These are phyloP conservation scores for Diplodus puntazzo DNA, from an alignment of 2,797 vertebrate genomes.

Conservation along the genomic window DNA sequence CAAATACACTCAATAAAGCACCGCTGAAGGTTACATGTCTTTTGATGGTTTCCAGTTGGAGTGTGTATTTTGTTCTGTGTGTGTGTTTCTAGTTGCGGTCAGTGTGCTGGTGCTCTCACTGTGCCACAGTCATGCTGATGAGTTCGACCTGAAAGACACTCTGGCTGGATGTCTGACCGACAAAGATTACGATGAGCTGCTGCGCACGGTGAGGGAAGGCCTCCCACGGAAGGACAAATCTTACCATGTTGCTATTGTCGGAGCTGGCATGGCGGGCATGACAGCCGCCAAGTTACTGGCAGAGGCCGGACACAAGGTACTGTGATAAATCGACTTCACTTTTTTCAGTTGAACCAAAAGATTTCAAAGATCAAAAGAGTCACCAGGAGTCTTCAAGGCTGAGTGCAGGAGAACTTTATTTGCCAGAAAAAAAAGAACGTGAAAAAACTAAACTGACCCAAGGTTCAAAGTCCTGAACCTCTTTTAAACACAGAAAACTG, in stretches of 20 bases:
- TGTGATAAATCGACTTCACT: no score
- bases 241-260: conserved; percentile 69
- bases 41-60: neutral
- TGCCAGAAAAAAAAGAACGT: no score
- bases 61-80: neutral
- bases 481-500: no score
- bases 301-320: conserved; percentile 77
- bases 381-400: no score
- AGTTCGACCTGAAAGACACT: conserved; percentile 24
- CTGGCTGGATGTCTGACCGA: conserved; percentile 81
- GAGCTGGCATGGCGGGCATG: conserved; percentile 80
- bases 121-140: neutral
- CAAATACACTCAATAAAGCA: no score
- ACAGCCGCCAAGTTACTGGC: conserved; percentile 79
- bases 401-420: no score
- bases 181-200: conserved; percentile 79
- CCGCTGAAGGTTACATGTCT: no score
- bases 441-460: no score
- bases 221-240: conserved; percentile 57
- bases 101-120: conserved; percentile 20
- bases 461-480: no score
- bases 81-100: conserved; percentile 11
- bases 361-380: no score
- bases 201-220: conserved; percentile 65
- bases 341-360: no score